Evolutionary conservation across 2,113 vertebrate genomes (phyloP), one percentile per base, ranked within the genome.

Genomic region (Nycticebus coucang): DNA sequence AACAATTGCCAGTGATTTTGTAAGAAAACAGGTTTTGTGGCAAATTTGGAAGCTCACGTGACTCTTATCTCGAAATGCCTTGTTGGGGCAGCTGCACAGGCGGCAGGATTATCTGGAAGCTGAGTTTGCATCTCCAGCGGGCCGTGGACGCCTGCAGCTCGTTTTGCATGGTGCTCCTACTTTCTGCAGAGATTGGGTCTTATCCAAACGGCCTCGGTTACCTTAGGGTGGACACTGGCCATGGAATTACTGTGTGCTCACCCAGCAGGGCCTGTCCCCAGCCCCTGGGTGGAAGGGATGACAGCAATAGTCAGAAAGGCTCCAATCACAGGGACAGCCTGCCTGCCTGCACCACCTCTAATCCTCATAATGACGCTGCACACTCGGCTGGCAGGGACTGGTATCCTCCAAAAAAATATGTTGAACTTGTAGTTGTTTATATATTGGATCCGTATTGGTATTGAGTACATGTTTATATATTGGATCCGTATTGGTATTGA

Each of bases 1-100:
- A 28, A 96, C n/a, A 97, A 93, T 92, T 64, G 87, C 53, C 71
- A 18, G 0, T 96, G 95, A 97, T 96, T 97, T 87, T 1, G 64
- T 80, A 83, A 89, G 95, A 97, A 21, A 87, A 74, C 37, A 22
- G 19, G 74, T 72, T 96, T 87, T 68, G 68, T 86, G 92, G 68
- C 78, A 22, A 35, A 74, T 45, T 82, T 50, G 57, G 93, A n/a
- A 57, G 66, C 74, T 71, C 69, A 30, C 1, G 0, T 60, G 78
- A 91, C 80, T 93, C 37, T 5, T 18, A 3, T 9, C 21, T 0
- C 12, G 13, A n/a, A 12, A 2, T 3, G 14, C n/a, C 53, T 64
- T 1, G 21, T 4, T 3, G 28, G 75, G 79, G 66, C 97, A 96
- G 95, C 95, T 89, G 87, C 33, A 0, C 15, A 4, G 7, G 19